phyloP scores from a whole-genome alignment of 2,113 vertebrate genomes.

The Rhynchomys soricoides region DNA sequence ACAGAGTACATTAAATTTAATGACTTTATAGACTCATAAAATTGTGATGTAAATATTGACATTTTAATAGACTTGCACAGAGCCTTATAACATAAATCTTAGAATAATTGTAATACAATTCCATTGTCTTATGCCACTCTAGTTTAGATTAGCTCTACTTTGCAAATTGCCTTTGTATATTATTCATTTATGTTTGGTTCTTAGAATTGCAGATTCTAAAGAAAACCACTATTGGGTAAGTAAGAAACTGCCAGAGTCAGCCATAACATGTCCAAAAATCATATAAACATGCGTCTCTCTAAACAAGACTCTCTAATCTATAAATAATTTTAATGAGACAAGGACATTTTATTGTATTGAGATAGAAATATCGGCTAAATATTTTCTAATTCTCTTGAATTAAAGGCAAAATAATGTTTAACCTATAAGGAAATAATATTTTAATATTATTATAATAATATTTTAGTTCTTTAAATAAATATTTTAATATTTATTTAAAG shows the following conservation, averaged over 20 bases:
- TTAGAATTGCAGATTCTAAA: background rate
- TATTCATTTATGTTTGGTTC: background rate
- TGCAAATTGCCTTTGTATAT: background rate
- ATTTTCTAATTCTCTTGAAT: background rate
- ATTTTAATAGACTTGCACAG: background rate
- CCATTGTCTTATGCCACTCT: background rate
- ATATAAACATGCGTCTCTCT: background rate
- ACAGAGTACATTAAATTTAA: background rate
- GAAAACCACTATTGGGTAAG: background rate
- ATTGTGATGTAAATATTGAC: background rate
- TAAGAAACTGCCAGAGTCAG: background rate
- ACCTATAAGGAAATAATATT: background rate
- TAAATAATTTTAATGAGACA: background rate
- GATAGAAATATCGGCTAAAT: background rate
- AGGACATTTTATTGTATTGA: background rate
- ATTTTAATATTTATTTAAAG: background rate
- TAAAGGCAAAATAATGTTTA: background rate
- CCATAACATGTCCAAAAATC: background rate
- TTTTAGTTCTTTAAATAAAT: too few species aligned
- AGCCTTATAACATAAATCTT: background rate
- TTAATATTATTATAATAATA: too few species aligned
- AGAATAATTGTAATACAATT: background rate
- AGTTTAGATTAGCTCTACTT: background rate
- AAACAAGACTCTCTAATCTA: background rate
- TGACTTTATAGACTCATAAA: background rate